phyloP scores from a whole-genome alignment of 1,140 invertebrate species.

The Diorhabda carinulata region DNA sequence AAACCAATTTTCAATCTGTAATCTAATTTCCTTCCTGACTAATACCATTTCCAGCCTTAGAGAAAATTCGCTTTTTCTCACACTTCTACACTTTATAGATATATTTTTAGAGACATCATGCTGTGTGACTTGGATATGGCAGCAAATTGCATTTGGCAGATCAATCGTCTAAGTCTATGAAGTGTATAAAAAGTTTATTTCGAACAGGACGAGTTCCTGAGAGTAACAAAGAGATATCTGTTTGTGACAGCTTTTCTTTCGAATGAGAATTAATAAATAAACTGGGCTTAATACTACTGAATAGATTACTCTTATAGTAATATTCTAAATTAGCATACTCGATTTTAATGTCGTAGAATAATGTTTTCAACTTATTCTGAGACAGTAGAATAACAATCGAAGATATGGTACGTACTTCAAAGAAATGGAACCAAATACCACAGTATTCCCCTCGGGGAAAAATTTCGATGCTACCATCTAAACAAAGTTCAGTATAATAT shows the following conservation, averaged over 20 bases:
- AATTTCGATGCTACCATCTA: too few species aligned
- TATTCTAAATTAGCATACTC: too few species aligned
- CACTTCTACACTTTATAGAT: not conserved
- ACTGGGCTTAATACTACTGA: too few species aligned
- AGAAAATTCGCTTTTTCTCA: not conserved
- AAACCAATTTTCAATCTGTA: not conserved
- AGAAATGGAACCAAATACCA: too few species aligned
- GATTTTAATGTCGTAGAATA: too few species aligned
- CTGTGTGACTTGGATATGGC: conserved; percentile 2
- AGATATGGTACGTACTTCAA: too few species aligned
- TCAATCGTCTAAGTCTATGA: conserved; percentile 16
- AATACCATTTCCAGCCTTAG: not conserved
- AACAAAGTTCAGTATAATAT: too few species aligned
- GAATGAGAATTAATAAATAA: too few species aligned
- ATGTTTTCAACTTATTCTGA: too few species aligned
- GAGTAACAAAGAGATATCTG: conserved; percentile 1
- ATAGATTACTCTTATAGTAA: too few species aligned
- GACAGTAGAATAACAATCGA: too few species aligned
- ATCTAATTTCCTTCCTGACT: not conserved
- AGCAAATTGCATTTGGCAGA: conserved; percentile 21
- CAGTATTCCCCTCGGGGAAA: too few species aligned
- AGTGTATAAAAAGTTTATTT: conserved; percentile 12
- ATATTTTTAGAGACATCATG: not conserved
- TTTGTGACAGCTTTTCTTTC: not conserved
- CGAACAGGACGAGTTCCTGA: not conserved